Percentiles rank a stretch among this genome's conserved stretches.
These are phyloP conservation scores for Odontamblyopus lacepedii DNA, from an alignment of 2,797 vertebrate species.

Conservation along the genomic window DNA sequence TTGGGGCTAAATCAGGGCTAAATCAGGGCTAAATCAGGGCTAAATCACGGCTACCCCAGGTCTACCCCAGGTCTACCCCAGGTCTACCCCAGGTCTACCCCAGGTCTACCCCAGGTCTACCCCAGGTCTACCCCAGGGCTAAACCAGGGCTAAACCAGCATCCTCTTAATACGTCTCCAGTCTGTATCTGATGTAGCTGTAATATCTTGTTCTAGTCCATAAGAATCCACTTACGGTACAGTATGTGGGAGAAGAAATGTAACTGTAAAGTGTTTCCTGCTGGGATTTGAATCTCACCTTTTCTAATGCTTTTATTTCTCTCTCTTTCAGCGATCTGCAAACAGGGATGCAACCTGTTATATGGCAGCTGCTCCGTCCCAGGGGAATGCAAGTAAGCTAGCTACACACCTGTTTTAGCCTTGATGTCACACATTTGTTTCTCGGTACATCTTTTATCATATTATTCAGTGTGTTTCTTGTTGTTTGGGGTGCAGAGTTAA, in stretches of 20 bases:
- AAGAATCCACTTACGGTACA: neutral
- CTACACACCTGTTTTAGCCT: neutral
- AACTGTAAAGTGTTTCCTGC: neutral
- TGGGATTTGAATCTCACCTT: neutral
- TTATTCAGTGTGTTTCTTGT: no score
- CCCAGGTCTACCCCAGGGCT: neutral
- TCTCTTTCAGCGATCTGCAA: conserved; percentile 88
- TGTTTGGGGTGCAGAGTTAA: no score
- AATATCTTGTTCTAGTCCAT: neutral
- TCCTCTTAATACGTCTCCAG: neutral
- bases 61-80: neutral
- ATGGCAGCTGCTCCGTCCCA: conserved; percentile 84
- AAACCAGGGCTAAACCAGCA: neutral
- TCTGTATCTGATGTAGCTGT: neutral
- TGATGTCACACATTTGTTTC: conserved; percentile 3
- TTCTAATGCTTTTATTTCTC: conserved; percentile 9
- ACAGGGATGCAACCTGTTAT: conserved; percentile 92
- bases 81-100: neutral
- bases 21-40: no score
- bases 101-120: neutral
- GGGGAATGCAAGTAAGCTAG: conserved; percentile 92
- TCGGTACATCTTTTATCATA: neutral
- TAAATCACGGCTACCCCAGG: no score
- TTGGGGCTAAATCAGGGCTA: neutral
- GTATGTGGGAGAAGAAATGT: neutral